phyloP scores from a whole-genome alignment of 2,113 vertebrate species.

The Charina bottae region DNA sequence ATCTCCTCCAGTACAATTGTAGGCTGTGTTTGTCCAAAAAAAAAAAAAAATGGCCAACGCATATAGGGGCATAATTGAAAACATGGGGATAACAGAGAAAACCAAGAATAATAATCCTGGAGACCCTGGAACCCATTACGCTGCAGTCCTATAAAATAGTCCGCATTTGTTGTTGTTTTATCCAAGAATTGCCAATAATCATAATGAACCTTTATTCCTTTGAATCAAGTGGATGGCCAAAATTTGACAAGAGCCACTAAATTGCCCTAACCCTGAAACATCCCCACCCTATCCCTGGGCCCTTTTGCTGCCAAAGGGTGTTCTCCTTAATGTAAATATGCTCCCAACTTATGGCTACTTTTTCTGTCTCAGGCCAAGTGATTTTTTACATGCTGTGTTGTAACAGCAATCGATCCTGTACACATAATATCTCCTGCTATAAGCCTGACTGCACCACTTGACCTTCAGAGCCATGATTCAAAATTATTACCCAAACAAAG shows the following conservation, averaged over 20 bases:
- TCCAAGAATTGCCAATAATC: not conserved
- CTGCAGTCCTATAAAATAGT: not conserved
- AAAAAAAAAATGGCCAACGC: not conserved
- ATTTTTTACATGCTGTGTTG: not conserved
- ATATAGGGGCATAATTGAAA: not conserved
- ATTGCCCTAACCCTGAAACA: not conserved
- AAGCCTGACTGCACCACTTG: conserved; percentile 10
- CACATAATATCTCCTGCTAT: not conserved
- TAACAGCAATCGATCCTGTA: conserved; percentile 5
- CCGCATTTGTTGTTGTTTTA: not conserved
- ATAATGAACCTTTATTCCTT: not conserved
- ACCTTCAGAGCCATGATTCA: conserved; percentile 19
- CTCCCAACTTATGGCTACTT: not conserved
- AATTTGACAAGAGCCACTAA: not conserved
- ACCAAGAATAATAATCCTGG: not conserved
- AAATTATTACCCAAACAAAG: conserved; percentile 26
- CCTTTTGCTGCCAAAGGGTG: not conserved
- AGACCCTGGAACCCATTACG: not conserved
- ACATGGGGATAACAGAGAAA: not conserved
- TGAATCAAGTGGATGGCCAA: not conserved
- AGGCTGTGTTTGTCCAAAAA: not conserved
- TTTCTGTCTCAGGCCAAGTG: not conserved
- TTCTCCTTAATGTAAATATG: not conserved
- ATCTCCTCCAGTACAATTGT: not conserved
- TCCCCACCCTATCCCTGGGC: not conserved